phyloP scores from a whole-genome alignment of 2,888 invertebrate genomes.

The Pammene fasciana region DNA sequence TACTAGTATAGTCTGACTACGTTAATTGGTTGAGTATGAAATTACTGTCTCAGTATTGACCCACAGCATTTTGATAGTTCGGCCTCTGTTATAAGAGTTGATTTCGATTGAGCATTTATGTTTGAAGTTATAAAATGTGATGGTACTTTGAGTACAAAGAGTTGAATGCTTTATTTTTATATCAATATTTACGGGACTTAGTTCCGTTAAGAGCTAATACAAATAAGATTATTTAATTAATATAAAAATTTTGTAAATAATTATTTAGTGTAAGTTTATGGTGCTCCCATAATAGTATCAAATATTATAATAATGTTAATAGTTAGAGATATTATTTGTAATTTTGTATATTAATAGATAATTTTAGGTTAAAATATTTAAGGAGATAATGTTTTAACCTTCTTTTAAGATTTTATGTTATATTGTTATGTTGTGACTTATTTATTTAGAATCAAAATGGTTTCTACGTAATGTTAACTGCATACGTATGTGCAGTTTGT shows the following conservation, averaged over 20 bases:
- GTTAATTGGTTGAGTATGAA: conserved; percentile 27
- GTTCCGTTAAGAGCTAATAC: conserved; percentile 49
- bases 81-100: conserved; percentile 47
- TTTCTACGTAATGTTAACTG: conserved; percentile 26
- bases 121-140: conserved; percentile 49
- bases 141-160: conserved; percentile 73
- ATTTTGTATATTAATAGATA: conserved; percentile 4
- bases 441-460: conserved; percentile 27
- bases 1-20: background rate
- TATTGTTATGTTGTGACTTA: conserved; percentile 30
- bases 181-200: conserved; percentile 61
- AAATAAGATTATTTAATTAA: conserved; percentile 9
- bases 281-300: conserved; percentile 28
- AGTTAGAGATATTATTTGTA: conserved; percentile 1
- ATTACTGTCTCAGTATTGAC: conserved; percentile 34
- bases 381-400: conserved; percentile 2
- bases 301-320: conserved; percentile 5
- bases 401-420: conserved; percentile 19
- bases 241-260: conserved; percentile 38
- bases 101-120: conserved; percentile 56
- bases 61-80: conserved; percentile 41
- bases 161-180: conserved; percentile 47
- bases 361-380: no score
- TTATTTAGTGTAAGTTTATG: conserved; percentile 40
- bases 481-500: conserved; percentile 2